These are phyloP conservation scores for Hyles euphorbiae DNA, from an alignment of 1,140 invertebrate genomes.

Conservation along the genomic window DNA sequence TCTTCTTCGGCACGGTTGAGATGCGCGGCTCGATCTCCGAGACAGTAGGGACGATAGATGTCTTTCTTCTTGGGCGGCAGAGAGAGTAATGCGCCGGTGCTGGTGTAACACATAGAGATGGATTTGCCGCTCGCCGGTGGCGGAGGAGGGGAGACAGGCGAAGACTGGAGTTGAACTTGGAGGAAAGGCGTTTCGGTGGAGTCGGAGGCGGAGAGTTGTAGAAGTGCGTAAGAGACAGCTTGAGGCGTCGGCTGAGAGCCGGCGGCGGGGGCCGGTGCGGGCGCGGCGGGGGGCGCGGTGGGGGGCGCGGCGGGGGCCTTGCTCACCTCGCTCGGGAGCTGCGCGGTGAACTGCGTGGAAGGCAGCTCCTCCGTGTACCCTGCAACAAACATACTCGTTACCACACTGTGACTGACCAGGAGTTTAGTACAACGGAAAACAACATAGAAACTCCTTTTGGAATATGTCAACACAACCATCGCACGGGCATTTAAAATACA, in stretches of 20 bases:
- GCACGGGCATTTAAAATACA: too few relatives aligned
- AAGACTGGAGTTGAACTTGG: constrained; percentile 63
- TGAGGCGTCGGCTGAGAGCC: constrained; percentile 61
- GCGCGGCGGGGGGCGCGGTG: constrained; percentile 49
- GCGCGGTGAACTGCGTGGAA: constrained; percentile 79
- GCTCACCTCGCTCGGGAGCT: constrained; percentile 77
- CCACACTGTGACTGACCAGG: too few relatives aligned
- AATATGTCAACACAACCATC: too few relatives aligned
- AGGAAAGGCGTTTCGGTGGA: constrained; percentile 67
- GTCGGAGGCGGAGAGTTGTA: constrained; percentile 77
- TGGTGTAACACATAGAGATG: constrained; percentile 87
- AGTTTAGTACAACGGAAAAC: too few relatives aligned
- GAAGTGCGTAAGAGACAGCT: constrained; percentile 80
- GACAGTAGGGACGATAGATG: constrained; percentile 89
- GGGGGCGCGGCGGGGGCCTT: constrained; percentile 54
- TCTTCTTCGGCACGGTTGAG: constrained; percentile 84
- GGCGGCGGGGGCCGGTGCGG: constrained; percentile 53
- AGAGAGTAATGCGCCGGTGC: constrained; percentile 86
- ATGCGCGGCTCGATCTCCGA: constrained; percentile 79
- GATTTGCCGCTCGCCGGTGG: constrained; percentile 79
- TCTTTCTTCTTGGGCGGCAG: constrained; percentile 92
- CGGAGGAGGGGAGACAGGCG: constrained; percentile 66
- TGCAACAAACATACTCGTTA: constrained; percentile 29
- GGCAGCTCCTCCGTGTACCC: constrained; percentile 79
- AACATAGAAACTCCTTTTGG: too few relatives aligned